Evolutionary conservation across 2,113 vertebrate species (phyloP), one percentile per base, ranked within the genome.

Genomic region (Lagopus leucura): DNA sequence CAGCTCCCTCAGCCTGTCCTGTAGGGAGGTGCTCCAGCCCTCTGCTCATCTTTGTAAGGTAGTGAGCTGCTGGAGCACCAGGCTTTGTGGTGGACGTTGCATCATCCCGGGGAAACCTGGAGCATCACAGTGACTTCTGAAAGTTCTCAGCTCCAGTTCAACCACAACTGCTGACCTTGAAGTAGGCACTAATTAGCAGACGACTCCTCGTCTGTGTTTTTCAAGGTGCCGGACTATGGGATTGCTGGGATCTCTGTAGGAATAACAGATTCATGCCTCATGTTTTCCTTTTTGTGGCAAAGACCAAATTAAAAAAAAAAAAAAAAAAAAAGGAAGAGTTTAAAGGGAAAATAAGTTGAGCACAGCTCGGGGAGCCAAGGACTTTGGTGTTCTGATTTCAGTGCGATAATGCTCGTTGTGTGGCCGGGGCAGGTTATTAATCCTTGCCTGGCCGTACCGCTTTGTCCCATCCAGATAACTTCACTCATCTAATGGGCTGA

Each of bases 201-300:
- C 3, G 7, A 2, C 83, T 83, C 36, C 76, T 83, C 0, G 0
- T 24, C 79, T 40, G 36, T 1, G 0, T 7, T 6, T 3, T 27
- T 64, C 9, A 32, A 36, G 47, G 3, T 32, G 42, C 27, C 8
- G 11, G 76, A 2, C 61, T 5, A 38, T 54, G 61, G 45, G 73
- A 11, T 27, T 11, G 0, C 52, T 24, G 11, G 1, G 2, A 74
- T 47, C 36, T 21, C 75, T 11, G 0, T 2, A 7, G 57, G 17
- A 61, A 2, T 72, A 8, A 32, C 0, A n/a, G n/a, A 5, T 14
- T 36, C 42, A 1, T 11, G 7, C 63, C 28, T 43, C 1, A 1
- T 52, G 54, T 73, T 92, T 93, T 82, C 2, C 36, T 93, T 76
- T 75, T 64, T 12, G 67, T 52, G 94, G 58, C 3, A 0, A 38